A percentile compares a stretch with the other conserved stretches of the same genome.
These are phyloP conservation scores for Ovis canadensis DNA, from an alignment of 2,113 vertebrate species.

Conservation along the genomic window DNA sequence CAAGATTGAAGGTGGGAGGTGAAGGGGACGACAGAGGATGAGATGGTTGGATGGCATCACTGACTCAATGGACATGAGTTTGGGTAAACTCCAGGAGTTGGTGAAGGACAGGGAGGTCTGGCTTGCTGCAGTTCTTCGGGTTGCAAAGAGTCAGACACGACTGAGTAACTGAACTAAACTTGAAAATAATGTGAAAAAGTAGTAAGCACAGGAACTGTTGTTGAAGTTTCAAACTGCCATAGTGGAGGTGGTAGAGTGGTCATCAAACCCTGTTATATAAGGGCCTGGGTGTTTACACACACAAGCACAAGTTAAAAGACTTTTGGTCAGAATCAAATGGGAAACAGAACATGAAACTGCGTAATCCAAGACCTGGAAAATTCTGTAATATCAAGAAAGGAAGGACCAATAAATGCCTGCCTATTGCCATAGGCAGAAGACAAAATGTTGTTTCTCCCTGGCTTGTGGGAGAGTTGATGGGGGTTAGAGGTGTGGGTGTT, in stretches of 20 bases:
- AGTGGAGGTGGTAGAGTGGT: background rate
- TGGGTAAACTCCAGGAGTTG: background rate
- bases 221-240: background rate
- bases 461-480: background rate
- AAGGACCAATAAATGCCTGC: background rate
- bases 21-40: background rate
- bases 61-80: background rate
- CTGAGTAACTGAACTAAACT: background rate
- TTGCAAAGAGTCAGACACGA: background rate
- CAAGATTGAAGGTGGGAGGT: background rate
- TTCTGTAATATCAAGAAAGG: background rate
- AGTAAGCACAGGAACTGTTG: background rate
- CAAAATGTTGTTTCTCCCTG: background rate
- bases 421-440: background rate
- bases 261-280: background rate
- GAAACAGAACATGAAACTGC: background rate
- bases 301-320: background rate
- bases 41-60: background rate
- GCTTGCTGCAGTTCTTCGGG: rapidly evolving
- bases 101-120: background rate
- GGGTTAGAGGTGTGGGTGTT: rapidly evolving
- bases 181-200: background rate
- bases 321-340: background rate
- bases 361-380: background rate
- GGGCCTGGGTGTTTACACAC: background rate